These are phyloP conservation scores for Choloepus didactylus DNA, from an alignment of 2,797 vertebrate species.

Conservation along the genomic window DNA sequence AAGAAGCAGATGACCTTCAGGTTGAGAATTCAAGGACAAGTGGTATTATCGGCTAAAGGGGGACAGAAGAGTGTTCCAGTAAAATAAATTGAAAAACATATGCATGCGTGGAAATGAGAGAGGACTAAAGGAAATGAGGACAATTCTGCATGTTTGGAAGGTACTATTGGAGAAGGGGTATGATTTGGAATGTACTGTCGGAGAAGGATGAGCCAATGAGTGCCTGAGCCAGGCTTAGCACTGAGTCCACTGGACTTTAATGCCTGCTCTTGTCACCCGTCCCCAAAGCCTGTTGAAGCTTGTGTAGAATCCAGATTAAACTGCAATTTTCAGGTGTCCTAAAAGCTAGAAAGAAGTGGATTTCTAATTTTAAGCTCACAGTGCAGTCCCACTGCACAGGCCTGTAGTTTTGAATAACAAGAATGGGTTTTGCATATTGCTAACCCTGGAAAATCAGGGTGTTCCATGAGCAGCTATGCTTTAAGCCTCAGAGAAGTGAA, in stretches of 20 bases:
- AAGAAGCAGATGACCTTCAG: conserved; percentile 13
- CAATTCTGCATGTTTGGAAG: neutral
- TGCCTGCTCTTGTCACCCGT: neutral
- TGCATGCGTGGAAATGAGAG: neutral
- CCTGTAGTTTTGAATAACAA: neutral
- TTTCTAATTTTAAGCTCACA: neutral
- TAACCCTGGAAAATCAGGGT: neutral
- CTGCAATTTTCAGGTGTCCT: neutral
- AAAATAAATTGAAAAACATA: neutral
- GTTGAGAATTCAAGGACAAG: neutral
- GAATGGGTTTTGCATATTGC: neutral
- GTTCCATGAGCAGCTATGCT: neutral
- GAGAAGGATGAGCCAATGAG: neutral
- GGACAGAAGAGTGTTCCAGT: neutral
- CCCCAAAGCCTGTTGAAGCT: neutral
- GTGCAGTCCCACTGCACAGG: neutral
- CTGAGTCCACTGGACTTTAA: neutral
- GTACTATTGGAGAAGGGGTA: neutral
- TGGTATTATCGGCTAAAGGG: neutral
- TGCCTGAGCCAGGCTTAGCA: neutral
- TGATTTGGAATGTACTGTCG: too few species aligned
- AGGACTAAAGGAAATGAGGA: neutral
- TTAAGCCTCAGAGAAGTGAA: neutral
- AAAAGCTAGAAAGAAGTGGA: conserved; percentile 26
- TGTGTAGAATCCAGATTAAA: neutral